Evolutionary conservation across 1,140 invertebrate genomes (phyloP), one percentile per base, ranked within the genome.

Genomic region (Tetramorium parvispinum): DNA sequence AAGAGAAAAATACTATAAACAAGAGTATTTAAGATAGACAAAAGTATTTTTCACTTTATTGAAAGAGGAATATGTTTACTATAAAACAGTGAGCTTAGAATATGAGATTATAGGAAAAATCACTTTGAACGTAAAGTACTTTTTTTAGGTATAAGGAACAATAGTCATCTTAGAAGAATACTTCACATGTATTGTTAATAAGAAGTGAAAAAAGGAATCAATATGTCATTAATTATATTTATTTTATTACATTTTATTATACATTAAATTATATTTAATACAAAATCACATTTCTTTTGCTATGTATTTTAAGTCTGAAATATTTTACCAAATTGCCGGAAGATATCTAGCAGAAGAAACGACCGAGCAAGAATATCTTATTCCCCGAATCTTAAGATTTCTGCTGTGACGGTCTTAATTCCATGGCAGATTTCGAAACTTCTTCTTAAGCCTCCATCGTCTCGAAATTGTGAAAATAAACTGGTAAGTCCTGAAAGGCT

Each of bases 341-440:
- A 81, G 57, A 32, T 63, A 68, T 49, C 8, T 43, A 46, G 8
- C 46, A 3, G 7, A 13, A 66, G 2, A 51, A 40, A 53, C 18
- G 7, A 68, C 21, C 10, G 21, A 7, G 21, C 40, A 43, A 6
- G 18, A 57, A 51, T 61, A 75, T 75, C 24, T 61, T 13, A 53
- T 59, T 73, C 43, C n/a, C 8, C 40, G 40, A 83, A 75, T 75
- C 37, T 59, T 21, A 46, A 83, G 40, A 75, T 53, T 2, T 40
- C 2, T 4, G 16, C n/a, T 5, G 21, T 11, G 53, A 59, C 51
- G 27, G 3, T 32, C 40, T 57, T 59, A 75, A 83, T 75, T 75
- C 68, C 4, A 21, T 7, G 40, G 3, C 40, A 73, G 53, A 83
- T 83, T 75, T 73, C 13, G n/a, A n/a, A 59, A 83, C 10, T 70